Evolutionary conservation across 2,797 vertebrate species (phyloP).

Genomic region (Saxicola maurus): DNA sequence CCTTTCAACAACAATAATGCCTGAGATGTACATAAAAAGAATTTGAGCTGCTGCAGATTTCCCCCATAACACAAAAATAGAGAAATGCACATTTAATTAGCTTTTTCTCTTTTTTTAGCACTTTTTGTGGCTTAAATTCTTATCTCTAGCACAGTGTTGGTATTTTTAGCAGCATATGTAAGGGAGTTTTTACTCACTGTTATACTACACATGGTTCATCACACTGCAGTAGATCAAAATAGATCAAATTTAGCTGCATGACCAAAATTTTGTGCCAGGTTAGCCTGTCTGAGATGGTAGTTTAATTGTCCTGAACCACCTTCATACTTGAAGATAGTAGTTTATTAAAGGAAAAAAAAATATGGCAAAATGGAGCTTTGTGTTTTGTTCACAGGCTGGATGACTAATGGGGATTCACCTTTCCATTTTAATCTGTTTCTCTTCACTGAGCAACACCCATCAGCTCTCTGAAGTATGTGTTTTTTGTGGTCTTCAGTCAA

Average conservation of each 20-base stretch:
- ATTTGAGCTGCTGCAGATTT: not conserved
- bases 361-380: not conserved
- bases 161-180: constrained; percentile 59
- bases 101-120: not conserved
- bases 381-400: not conserved
- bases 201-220: constrained; percentile 24
- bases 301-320: constrained; percentile 43
- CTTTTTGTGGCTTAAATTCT: not conserved
- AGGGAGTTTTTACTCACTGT: constrained; percentile 4
- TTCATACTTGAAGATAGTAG: not conserved
- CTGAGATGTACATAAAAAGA: not conserved
- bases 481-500: constrained; percentile 6
- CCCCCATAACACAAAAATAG: not conserved
- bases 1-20: not conserved
- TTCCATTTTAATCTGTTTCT: constrained; percentile 16
- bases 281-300: constrained; percentile 40
- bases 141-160: not conserved
- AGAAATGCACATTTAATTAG: constrained; percentile 2
- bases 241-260: not conserved
- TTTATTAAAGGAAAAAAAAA: constrained; percentile 14
- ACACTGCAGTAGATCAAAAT: constrained; percentile 16
- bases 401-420: constrained; percentile 3
- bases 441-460: constrained; percentile 8
- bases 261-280: constrained; percentile 51
- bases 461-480: not conserved